Percentiles rank a stretch among this genome's conserved stretches.
These are phyloP conservation scores for Pempheris klunzingeri DNA, from an alignment of 2,797 vertebrate species.

Conservation along the genomic window DNA sequence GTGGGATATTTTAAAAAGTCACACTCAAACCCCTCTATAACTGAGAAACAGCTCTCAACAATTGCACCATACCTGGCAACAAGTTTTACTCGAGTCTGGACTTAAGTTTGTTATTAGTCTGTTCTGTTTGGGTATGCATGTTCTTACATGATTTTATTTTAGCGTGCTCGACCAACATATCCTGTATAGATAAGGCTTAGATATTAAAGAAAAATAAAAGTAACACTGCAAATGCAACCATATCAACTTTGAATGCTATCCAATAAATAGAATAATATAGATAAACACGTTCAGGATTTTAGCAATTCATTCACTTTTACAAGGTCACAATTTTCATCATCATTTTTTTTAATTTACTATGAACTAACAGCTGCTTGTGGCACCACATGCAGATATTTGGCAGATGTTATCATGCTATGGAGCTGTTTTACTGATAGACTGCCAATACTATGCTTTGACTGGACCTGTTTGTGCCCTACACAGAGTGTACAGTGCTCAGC, in stretches of 20 bases:
- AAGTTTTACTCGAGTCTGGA: not conserved
- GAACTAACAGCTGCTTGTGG: conserved; percentile 14
- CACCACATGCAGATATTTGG: conserved; percentile 25
- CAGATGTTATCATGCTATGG: conserved; percentile 26
- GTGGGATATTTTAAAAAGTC: conserved; percentile 1
- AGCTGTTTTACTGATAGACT: conserved; percentile 1
- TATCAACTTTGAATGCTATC: not conserved
- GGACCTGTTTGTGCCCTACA: conserved; percentile 15
- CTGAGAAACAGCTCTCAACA: not conserved
- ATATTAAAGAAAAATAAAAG: not conserved
- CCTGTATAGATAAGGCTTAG: not conserved
- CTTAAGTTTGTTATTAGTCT: conserved; percentile 8
- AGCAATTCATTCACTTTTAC: not conserved
- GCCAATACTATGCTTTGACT: conserved; percentile 38
- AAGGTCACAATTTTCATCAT: not conserved
- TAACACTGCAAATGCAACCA: not conserved
- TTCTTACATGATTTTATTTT: not conserved
- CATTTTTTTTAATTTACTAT: conserved; percentile 8
- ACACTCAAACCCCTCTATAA: not conserved
- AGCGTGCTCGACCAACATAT: not conserved
- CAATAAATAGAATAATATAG: not conserved
- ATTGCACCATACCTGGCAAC: not conserved
- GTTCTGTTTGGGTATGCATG: not conserved
- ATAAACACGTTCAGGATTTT: not conserved
- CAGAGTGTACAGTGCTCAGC: not conserved